Percentiles rank a stretch among this genome's conserved stretches.
Evolutionary conservation across 2,888 invertebrate genomes (phyloP).

Genomic region (Rhaphigaster nebulosa): DNA sequence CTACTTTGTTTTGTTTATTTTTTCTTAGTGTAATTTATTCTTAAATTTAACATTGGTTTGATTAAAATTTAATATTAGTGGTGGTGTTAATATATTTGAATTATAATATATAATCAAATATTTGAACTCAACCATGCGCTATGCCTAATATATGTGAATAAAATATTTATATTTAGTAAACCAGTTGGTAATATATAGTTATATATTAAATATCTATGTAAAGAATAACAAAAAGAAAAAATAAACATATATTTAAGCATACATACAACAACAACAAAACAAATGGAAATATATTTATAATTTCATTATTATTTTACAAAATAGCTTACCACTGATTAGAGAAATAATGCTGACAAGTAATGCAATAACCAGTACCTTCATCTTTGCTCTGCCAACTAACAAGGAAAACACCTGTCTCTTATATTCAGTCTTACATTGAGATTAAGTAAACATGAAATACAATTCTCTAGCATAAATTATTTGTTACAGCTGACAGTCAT

Average conservation of each 20-base stretch:
- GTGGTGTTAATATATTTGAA: too few species aligned
- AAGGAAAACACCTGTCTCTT: background rate
- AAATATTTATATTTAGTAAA: background rate
- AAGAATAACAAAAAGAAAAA: background rate
- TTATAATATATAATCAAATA: background rate
- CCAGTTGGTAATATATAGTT: background rate
- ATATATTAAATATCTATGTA: background rate
- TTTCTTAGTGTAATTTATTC: too few species aligned
- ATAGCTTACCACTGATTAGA: background rate
- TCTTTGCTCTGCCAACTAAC: background rate
- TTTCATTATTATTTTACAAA: too few species aligned
- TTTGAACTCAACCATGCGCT: background rate
- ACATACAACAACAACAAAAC: background rate
- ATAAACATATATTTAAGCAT: background rate
- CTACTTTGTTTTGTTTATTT: too few species aligned
- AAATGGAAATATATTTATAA: too few species aligned
- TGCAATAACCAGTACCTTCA: background rate
- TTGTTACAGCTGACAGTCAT: background rate
- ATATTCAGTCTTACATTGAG: background rate
- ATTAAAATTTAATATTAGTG: too few species aligned
- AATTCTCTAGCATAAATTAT: background rate
- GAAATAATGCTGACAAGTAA: background rate
- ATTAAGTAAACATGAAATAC: background rate
- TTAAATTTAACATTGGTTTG: too few species aligned
- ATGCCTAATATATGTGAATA: background rate